phyloP scores from a whole-genome alignment of 2,888 invertebrate species.

The Rotaria socialis region DNA sequence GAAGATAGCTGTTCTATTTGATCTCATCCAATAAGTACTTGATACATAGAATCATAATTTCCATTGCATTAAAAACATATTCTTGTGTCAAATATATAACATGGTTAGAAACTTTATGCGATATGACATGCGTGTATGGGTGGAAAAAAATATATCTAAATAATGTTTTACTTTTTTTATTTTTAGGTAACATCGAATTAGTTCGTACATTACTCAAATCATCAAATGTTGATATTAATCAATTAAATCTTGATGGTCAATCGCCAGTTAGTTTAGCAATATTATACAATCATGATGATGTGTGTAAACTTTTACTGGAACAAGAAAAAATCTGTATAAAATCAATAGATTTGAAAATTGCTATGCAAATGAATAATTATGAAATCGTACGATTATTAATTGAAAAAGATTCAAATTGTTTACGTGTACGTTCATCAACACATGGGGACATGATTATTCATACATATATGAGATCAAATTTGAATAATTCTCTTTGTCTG shows the following conservation, averaged over 20 bases:
- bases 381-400: neutral
- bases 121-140: too few species aligned
- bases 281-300: constrained; percentile 33
- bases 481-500: neutral
- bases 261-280: constrained; percentile 17
- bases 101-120: too few species aligned
- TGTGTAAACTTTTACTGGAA: neutral
- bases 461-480: constrained; percentile 35
- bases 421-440: neutral
- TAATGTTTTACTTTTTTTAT: neutral
- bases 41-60: too few species aligned
- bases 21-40: too few species aligned
- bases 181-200: constrained; percentile 1
- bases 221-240: constrained; percentile 8
- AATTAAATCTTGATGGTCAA: neutral
- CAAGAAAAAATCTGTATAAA: neutral
- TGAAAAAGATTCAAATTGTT: constrained; percentile 30
- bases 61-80: too few species aligned
- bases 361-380: constrained; percentile 32
- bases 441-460: constrained; percentile 32
- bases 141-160: too few species aligned
- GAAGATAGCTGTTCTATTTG: too few species aligned
- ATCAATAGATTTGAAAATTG: neutral
- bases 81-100: too few species aligned
- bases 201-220: neutral